A percentile compares a stretch with the other conserved stretches of the same genome.
Evolutionary conservation across 2,797 vertebrate genomes (phyloP).

Genomic region (Orestias chungarensis): DNA sequence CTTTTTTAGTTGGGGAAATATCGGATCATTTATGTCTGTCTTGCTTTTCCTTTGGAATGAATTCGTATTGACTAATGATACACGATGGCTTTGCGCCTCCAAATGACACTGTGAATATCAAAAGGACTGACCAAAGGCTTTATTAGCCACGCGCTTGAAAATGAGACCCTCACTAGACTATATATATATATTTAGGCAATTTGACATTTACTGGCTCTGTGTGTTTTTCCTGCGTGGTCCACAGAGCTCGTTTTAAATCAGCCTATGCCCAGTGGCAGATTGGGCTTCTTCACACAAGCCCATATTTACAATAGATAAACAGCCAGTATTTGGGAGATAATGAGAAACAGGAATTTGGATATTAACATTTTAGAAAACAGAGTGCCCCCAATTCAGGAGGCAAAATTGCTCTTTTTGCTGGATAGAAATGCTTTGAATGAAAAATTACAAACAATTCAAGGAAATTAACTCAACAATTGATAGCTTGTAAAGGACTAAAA

Average conservation of each 20-base stretch:
- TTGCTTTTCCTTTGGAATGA: slow-evolving; percentile 64
- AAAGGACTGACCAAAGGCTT: slow-evolving; percentile 67
- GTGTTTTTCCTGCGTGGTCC: slow-evolving; percentile 29
- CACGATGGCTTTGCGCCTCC: slow-evolving; percentile 44
- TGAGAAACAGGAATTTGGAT: slow-evolving; percentile 36
- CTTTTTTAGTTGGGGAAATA: slow-evolving; percentile 66
- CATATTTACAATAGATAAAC: slow-evolving; percentile 32
- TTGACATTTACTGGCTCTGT: slow-evolving; percentile 53
- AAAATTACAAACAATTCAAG: slow-evolving; percentile 19
- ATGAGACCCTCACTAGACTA: slow-evolving; percentile 30
- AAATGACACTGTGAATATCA: slow-evolving; percentile 64
- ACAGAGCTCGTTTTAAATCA: slow-evolving; percentile 35
- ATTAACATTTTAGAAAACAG: slow-evolving; percentile 11
- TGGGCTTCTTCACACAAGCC: slow-evolving; percentile 33
- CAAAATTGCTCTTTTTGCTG: slow-evolving; percentile 34
- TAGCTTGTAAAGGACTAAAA: slow-evolving; percentile 1
- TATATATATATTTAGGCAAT: slow-evolving; percentile 34
- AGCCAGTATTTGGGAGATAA: slow-evolving; percentile 34
- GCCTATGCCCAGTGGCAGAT: slow-evolving; percentile 41
- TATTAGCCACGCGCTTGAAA: slow-evolving; percentile 54
- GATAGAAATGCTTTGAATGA: slow-evolving; percentile 18
- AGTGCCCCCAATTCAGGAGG: slow-evolving; percentile 7
- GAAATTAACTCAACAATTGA: slow-evolving; percentile 17
- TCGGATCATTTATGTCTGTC: slow-evolving; percentile 62
- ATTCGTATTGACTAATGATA: slow-evolving; percentile 62